These are phyloP conservation scores for Ophion obscuratus DNA, from an alignment of 2,888 invertebrate species.

Conservation along the genomic window DNA sequence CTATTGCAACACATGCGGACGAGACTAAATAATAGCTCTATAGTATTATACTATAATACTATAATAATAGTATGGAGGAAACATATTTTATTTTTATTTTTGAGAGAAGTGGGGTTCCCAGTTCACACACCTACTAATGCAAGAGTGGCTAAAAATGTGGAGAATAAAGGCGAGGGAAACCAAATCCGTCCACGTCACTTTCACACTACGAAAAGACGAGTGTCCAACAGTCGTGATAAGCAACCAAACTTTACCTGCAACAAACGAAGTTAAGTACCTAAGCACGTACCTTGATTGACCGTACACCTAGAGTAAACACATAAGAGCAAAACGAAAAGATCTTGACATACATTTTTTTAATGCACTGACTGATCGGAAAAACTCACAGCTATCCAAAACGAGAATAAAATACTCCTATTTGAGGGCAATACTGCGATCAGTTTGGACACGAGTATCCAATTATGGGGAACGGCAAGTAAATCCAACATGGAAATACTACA, in stretches of 20 bases:
- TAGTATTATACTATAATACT: no score
- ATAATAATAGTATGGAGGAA: no score
- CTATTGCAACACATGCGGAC: slow-evolving; percentile 35
- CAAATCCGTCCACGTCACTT: slow-evolving; percentile 29
- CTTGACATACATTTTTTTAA: slow-evolving; percentile 41
- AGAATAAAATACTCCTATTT: slow-evolving; percentile 48
- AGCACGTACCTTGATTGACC: slow-evolving; percentile 67
- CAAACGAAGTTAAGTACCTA: slow-evolving; percentile 67
- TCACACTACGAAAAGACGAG: slow-evolving; percentile 60
- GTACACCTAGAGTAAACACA: slow-evolving; percentile 64
- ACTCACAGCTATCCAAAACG: slow-evolving; percentile 44
- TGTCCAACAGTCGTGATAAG: slow-evolving; percentile 58
- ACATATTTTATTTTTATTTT: no score
- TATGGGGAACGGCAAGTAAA: no score
- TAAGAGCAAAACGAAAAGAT: slow-evolving; percentile 59
- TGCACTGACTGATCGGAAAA: slow-evolving; percentile 57
- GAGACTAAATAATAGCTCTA: slow-evolving; percentile 34
- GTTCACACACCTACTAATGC: no score
- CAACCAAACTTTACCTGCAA: slow-evolving; percentile 49
- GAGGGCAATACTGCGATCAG: no score
- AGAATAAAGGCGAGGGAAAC: slow-evolving; percentile 22
- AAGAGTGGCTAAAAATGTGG: slow-evolving; percentile 11
- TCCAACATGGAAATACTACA: no score
- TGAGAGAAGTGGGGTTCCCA: no score
- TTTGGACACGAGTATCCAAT: no score